Evolutionary conservation across 2,113 vertebrate genomes (phyloP).

Genomic region (Xiphorhynchus elegans): DNA sequence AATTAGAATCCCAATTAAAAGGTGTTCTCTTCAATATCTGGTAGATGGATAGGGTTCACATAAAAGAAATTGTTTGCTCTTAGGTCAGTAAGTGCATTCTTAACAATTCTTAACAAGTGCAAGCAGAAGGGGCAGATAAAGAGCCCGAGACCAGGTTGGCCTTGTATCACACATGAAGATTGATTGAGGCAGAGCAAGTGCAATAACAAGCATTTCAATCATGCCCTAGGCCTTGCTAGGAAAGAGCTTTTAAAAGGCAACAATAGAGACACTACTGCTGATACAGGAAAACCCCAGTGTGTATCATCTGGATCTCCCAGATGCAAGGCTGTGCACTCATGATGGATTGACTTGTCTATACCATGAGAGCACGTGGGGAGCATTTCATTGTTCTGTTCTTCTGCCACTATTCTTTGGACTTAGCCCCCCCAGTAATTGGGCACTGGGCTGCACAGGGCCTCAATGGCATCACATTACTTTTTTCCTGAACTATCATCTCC

Average conservation of each 20-base stretch:
- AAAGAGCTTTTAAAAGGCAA: slow-evolving; percentile 40
- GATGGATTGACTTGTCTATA: slow-evolving; percentile 72
- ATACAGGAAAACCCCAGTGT: slow-evolving; percentile 50
- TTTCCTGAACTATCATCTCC: background rate
- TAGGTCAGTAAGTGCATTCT: background rate
- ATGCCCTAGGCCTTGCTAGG: slow-evolving; percentile 26
- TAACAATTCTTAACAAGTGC: background rate
- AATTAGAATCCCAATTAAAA: slow-evolving; percentile 16
- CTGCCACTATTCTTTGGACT: slow-evolving; percentile 54
- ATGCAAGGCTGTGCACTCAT: slow-evolving; percentile 32
- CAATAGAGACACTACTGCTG: slow-evolving; percentile 62
- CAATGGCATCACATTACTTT: background rate
- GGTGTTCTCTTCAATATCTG: background rate
- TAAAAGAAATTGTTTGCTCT: background rate
- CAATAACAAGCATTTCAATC: slow-evolving; percentile 65
- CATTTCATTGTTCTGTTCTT: slow-evolving; percentile 58
- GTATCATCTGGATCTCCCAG: slow-evolving; percentile 70
- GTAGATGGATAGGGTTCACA: background rate
- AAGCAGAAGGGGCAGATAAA: slow-evolving; percentile 26
- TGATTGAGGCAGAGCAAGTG: slow-evolving; percentile 47
- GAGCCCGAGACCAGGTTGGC: background rate
- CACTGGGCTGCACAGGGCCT: background rate
- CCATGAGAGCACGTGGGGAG: slow-evolving; percentile 1
- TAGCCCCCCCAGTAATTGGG: background rate
- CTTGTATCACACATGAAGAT: slow-evolving; percentile 28